phyloP scores from a whole-genome alignment of 2,797 vertebrate species.

The Galago senegalensis region DNA sequence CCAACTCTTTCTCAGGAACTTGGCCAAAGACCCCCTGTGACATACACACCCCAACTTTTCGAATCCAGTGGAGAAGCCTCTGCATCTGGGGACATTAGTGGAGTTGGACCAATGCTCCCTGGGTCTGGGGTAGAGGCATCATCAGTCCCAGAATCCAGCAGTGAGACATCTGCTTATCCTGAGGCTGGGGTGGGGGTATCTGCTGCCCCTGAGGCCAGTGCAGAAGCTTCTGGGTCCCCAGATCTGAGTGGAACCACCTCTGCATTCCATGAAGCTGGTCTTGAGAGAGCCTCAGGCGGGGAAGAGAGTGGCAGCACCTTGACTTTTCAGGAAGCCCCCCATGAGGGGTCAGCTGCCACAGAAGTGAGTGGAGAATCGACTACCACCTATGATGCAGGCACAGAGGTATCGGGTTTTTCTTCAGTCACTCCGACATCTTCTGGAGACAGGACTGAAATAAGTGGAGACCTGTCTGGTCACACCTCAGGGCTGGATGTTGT shows the following conservation, averaged over 20 bases:
- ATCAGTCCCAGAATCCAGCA: slow-evolving; percentile 84
- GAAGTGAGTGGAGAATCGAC: slow-evolving; percentile 75
- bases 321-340: slow-evolving; percentile 72
- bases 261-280: neutral
- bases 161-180: slow-evolving; percentile 88
- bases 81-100: slow-evolving; percentile 83
- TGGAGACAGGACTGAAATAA: slow-evolving; percentile 82
- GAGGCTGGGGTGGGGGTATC: slow-evolving; percentile 35
- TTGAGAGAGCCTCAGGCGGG: slow-evolving; percentile 33
- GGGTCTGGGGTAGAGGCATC: slow-evolving; percentile 88
- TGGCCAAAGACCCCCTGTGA: slow-evolving; percentile 88
- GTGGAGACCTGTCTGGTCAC: slow-evolving; percentile 82
- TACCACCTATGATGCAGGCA: slow-evolving; percentile 36
- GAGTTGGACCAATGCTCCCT: slow-evolving; percentile 72
- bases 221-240: slow-evolving; percentile 6
- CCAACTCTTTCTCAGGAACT: slow-evolving; percentile 89
- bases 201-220: slow-evolving; percentile 77
- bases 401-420: slow-evolving; percentile 58
- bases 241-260: slow-evolving; percentile 34
- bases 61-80: slow-evolving; percentile 88
- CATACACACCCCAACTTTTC: slow-evolving; percentile 68
- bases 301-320: slow-evolving; percentile 72
- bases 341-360: slow-evolving; percentile 68
- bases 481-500: slow-evolving; percentile 83
- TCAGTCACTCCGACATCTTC: slow-evolving; percentile 81